Evolutionary conservation across 1,140 invertebrate genomes (phyloP), one percentile per base, ranked within the genome.

Genomic region (Araneus ventricosus): DNA sequence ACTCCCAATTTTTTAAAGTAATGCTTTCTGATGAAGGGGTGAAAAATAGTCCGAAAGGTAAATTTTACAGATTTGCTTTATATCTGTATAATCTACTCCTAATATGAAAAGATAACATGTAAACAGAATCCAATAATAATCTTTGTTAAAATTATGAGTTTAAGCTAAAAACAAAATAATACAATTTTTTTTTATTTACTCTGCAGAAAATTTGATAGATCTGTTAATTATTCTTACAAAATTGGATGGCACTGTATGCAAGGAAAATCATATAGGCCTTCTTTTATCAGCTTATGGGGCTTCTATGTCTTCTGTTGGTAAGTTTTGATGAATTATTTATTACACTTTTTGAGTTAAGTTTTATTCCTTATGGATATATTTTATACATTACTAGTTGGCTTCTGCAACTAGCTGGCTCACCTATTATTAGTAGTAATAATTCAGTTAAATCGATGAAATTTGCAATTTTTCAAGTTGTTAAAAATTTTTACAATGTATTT

Each of bases 1-100:
- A 90, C 45, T 90, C 88, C 20, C 85, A 63, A 1, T 93, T 93
- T 79, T 87, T 90, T 63, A 4, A 86, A 41, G 61, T 90, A 57
- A 90, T 93, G 79, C 22, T 90, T 34, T 59, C 80, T 61, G 80
- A 87, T 17, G 34, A 34, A 45, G 27, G 6, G 4, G 57, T 89
- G 6, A 34, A 89, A 88, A 61, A 34, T 37, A 63, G 3, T 37
- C 45, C 89, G 52, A 93, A 93, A 93, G 92, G 92, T 70, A 57
- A 30, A 2, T 52, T 57, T 70, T 63, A 57, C 4, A 24, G 37
- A 37, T 63, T 41, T 41, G 1, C 61, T 52, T 52, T 8, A 17
- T 52, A 52, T 52, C 10, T 1, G 2, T 45, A 14, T 17, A 52
- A 52, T 52, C 41, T 45, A n/a, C n/a, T n/a, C n/a, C n/a, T 45